Conservation (phyloP, 2,113 vertebrate species). For the Crotalus tigris region DNA sequence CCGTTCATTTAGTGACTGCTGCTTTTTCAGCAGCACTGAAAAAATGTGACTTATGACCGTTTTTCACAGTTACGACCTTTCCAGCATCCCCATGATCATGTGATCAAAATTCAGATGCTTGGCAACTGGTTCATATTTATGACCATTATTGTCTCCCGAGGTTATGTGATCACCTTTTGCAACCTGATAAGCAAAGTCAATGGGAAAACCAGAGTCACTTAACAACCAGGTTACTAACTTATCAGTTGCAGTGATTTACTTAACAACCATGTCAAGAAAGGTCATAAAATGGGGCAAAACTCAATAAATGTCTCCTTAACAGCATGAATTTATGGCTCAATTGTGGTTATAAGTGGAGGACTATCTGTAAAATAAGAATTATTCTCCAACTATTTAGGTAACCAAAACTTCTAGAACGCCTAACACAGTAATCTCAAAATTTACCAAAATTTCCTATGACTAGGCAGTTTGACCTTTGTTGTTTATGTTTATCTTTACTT, state of each 20-base stretch:
- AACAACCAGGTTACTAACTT: background rate
- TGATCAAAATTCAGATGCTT: background rate
- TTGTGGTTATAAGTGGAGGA: background rate
- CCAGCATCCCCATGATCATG: background rate
- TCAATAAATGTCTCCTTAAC: background rate
- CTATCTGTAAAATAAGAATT: background rate
- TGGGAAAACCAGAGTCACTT: background rate
- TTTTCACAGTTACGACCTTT: background rate
- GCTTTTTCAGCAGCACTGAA: background rate
- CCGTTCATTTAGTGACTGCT: background rate
- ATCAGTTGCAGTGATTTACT: too few species aligned
- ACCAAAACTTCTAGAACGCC: background rate
- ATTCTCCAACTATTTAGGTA: background rate
- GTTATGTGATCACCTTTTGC: background rate
- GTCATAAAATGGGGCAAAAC: background rate
- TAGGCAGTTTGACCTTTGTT: background rate
- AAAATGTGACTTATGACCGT: background rate
- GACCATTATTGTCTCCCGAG: background rate
- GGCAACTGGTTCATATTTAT: background rate
- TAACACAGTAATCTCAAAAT: background rate
- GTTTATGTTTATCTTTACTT: background rate
- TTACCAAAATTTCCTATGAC: background rate
- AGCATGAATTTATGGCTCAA: background rate
- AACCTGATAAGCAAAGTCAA: background rate
- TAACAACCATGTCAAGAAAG: too few species aligned